Evolutionary conservation across 1,140 invertebrate genomes (phyloP), one percentile per base, ranked within the genome.

Genomic region (Pygmarrhopalites habei): DNA sequence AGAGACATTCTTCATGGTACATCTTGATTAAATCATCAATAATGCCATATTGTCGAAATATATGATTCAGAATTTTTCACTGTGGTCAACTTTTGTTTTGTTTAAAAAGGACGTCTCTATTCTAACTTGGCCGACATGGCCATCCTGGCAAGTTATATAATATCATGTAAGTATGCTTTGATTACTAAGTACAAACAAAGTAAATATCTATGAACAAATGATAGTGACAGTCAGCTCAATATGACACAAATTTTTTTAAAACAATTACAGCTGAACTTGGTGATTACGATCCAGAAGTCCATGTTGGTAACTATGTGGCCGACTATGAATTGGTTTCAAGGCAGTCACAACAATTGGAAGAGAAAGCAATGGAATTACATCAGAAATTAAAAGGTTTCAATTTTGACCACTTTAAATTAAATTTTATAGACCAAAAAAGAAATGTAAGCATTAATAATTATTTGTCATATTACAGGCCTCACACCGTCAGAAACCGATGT

Each of bases 1-100:
- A 81, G 95, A 75, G 95, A 98, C 79, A 82, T 98, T 55, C 79
- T 92, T 23, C 94, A 97, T 80, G 94, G 95, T 3, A n/a, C n/a
- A n/a, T n/a, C n/a, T n/a, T n/a, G n/a, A n/a, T n/a, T n/a, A n/a
- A n/a, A n/a, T n/a, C n/a, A n/a, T n/a, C n/a, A n/a, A n/a, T n/a
- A n/a, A n/a, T n/a, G n/a, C n/a, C n/a, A n/a, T n/a, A n/a, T n/a
- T n/a, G n/a, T n/a, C n/a, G n/a, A n/a, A n/a, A n/a, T n/a, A n/a
- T n/a, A n/a, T n/a, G n/a, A n/a, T n/a, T n/a, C n/a, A n/a, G n/a
- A n/a, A n/a, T n/a, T n/a, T n/a, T n/a, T n/a, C n/a, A n/a, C n/a
- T n/a, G n/a, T n/a, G n/a, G n/a, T n/a, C n/a, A n/a, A n/a, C n/a
- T n/a, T n/a, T n/a, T n/a, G n/a, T n/a, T n/a, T n/a, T n/a, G n/a